phyloP scores from a whole-genome alignment of 30 jellyfish, hydroid and myxozoan genomes.

The Pseudorhiza aurosa region DNA sequence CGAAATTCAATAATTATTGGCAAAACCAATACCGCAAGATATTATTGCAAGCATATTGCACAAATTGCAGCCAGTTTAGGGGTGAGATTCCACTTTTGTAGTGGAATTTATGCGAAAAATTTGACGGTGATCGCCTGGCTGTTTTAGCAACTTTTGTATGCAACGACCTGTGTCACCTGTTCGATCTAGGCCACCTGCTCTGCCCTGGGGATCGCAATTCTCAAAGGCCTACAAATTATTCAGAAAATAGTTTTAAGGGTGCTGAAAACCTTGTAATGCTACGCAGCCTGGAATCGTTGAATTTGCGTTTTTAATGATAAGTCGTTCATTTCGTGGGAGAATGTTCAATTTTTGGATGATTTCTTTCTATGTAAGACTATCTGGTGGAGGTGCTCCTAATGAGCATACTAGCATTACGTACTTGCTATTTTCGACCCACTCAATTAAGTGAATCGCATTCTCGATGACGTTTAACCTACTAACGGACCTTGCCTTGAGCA shows the following conservation, averaged over 20 bases:
- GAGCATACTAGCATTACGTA: constrained; percentile 33
- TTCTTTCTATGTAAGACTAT: too few species aligned
- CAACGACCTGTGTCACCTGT: constrained; percentile 71
- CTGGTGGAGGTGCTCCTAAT: too few species aligned
- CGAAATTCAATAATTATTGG: too few species aligned
- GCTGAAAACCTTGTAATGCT: neutral
- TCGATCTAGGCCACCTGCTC: constrained; percentile 36
- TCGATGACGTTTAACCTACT: constrained; percentile 11
- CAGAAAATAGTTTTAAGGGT: neutral
- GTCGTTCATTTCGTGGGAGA: too few species aligned
- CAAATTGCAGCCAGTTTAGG: too few species aligned
- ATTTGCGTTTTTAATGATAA: too few species aligned
- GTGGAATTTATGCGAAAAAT: too few species aligned
- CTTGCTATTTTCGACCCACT: constrained; percentile 4
- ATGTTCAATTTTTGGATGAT: too few species aligned
- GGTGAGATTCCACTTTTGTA: too few species aligned
- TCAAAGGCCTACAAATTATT: neutral
- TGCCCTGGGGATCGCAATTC: constrained; percentile 26
- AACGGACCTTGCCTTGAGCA: constrained; percentile 40
- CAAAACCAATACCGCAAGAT: too few species aligned
- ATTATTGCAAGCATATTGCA: too few species aligned
- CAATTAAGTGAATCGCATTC: constrained; percentile 8
- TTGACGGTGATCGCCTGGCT: neutral
- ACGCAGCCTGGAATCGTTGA: too few species aligned
- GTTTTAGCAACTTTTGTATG: constrained; percentile 13